A percentile compares a stretch with the other conserved stretches of the same genome.
Conservation (phyloP, 1,140 invertebrate genomes). For the Melitaea cinxia region DNA sequence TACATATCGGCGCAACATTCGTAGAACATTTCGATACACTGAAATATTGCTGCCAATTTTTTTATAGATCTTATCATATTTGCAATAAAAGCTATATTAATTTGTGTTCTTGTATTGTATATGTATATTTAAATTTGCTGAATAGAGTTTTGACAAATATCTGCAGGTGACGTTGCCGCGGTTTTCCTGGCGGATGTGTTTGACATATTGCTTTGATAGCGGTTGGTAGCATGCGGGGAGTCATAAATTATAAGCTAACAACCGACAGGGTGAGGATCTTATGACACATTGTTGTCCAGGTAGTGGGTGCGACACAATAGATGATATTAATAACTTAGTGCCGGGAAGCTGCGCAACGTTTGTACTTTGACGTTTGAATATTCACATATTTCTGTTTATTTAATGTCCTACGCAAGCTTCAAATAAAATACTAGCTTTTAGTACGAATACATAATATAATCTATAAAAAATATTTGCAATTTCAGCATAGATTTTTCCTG, state of each 20-base stretch:
- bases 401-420: too few species aligned
- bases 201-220: conserved; percentile 78
- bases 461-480: too few species aligned
- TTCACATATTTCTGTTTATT: too few species aligned
- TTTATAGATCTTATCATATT: conserved; percentile 17
- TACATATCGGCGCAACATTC: conserved; percentile 67
- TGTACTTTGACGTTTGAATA: neutral
- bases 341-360: neutral
- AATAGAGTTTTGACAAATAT: conserved; percentile 76
- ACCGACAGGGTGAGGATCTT: conserved; percentile 27
- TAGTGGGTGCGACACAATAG: conserved; percentile 27
- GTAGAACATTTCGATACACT: conserved; percentile 42
- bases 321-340: conserved; percentile 1
- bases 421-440: too few species aligned
- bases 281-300: conserved; percentile 35
- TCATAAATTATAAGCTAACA: conserved; percentile 62
- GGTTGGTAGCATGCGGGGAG: conserved; percentile 59
- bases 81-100: conserved; percentile 41
- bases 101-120: neutral
- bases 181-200: conserved; percentile 69
- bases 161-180: conserved; percentile 72
- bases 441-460: too few species aligned
- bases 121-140: conserved; percentile 47
- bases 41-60: neutral
- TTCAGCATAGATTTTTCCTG: too few species aligned